Percentiles rank a stretch among this genome's conserved stretches.
Evolutionary conservation across 2,888 invertebrate species (phyloP).

Genomic region (Conchocele bisecta): DNA sequence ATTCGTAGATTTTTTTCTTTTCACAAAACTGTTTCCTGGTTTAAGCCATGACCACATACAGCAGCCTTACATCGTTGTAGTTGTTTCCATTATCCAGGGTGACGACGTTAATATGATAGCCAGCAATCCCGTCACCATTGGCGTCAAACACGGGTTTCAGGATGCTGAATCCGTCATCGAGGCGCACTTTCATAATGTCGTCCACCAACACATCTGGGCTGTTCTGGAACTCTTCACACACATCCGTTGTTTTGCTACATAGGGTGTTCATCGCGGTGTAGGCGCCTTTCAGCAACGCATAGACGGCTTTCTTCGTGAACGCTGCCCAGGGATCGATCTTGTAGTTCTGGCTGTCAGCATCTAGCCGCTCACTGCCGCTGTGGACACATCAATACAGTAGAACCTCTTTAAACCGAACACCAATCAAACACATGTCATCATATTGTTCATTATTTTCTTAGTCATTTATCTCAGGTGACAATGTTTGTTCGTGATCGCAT

Average conservation of each 20-base stretch:
- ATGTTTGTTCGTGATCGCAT: too few relatives aligned
- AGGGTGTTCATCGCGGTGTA: constrained; percentile 5
- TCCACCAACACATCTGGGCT: constrained; percentile 5
- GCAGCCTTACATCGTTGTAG: too few relatives aligned
- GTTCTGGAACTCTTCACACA: constrained; percentile 33
- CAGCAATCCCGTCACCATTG: constrained; percentile 45
- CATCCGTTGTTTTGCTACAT: constrained; percentile 11
- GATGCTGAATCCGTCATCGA: not conserved
- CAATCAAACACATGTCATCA: too few relatives aligned
- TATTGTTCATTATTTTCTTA: too few relatives aligned
- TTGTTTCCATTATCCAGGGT: too few relatives aligned
- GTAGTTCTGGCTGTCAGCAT: constrained; percentile 14
- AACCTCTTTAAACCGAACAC: too few relatives aligned
- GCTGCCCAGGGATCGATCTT: constrained; percentile 48
- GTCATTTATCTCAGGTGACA: too few relatives aligned
- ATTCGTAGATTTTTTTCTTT: too few relatives aligned
- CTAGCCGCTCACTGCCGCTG: constrained; percentile 17
- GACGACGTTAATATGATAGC: constrained; percentile 32
- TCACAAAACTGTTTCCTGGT: too few relatives aligned
- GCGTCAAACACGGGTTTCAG: constrained; percentile 31
- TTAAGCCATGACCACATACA: too few relatives aligned
- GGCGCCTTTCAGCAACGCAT: constrained; percentile 28
- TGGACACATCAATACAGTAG: too few relatives aligned
- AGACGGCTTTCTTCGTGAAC: constrained; percentile 40
- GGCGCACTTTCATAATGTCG: not conserved